Percentiles rank a stretch among this genome's conserved stretches.
Conservation (phyloP, 2,888 invertebrate species). For the Rhorus exstirpatorius region DNA sequence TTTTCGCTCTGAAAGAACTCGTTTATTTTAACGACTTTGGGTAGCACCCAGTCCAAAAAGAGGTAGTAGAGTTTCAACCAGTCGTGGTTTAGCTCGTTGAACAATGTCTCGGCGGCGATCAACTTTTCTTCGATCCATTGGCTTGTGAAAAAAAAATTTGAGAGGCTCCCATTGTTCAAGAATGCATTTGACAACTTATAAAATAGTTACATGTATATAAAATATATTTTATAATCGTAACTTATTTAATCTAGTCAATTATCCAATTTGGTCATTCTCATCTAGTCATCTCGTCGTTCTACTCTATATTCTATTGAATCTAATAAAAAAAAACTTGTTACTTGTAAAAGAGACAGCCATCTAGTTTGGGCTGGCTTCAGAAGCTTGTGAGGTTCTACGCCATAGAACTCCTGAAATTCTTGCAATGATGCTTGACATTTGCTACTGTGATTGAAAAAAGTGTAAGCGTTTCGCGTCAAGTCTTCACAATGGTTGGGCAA, state of each 20-base stretch:
- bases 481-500: conserved; percentile 23
- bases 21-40: conserved; percentile 61
- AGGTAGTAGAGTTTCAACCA: conserved; percentile 55
- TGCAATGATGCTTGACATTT: conserved; percentile 74
- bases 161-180: conserved; percentile 18
- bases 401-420: conserved; percentile 75
- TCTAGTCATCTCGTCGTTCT: too few relatives aligned
- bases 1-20: conserved; percentile 64
- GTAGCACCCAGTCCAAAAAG: conserved; percentile 68
- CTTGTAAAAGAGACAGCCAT: conserved; percentile 75
- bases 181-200: conserved; percentile 1
- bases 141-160: conserved; percentile 7
- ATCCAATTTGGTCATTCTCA: too few relatives aligned
- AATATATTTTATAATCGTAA: too few relatives aligned
- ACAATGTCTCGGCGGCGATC: too few relatives aligned
- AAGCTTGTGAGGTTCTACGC: conserved; percentile 76
- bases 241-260: too few relatives aligned
- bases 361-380: conserved; percentile 76
- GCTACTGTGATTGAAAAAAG: conserved; percentile 74
- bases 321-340: too few relatives aligned
- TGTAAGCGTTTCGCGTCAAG: conserved; percentile 39
- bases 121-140: too few relatives aligned
- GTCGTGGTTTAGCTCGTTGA: conserved; percentile 49
- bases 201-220: neutral
- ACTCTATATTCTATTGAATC: too few relatives aligned